A percentile compares a stretch with the other conserved stretches of the same genome.
Evolutionary conservation across 2,888 invertebrate genomes (phyloP).

Genomic region (Lasioglossum pauxillum): DNA sequence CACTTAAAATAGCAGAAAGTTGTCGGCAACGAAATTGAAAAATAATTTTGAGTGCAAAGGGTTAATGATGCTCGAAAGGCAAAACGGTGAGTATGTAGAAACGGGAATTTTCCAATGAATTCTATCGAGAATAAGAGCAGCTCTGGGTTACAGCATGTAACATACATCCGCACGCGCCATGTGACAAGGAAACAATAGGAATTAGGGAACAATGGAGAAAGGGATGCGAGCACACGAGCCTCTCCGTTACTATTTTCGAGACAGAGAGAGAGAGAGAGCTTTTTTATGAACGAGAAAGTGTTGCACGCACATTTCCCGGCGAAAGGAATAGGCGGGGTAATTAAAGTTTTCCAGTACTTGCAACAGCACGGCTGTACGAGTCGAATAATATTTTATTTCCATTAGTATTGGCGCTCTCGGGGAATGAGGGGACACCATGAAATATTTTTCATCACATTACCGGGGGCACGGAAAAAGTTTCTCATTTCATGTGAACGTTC

Average conservation of each 20-base stretch:
- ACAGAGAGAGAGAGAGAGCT: background rate
- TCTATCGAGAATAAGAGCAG: background rate
- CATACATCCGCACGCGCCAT: background rate
- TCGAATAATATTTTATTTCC: background rate
- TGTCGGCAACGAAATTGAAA: too few species aligned
- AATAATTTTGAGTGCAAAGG: too few species aligned
- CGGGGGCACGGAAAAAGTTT: background rate
- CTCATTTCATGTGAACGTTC: background rate
- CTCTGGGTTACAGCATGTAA: background rate
- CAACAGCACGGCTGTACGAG: background rate
- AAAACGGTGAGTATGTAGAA: background rate
- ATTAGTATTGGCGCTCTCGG: background rate
- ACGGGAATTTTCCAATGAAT: slow-evolving; percentile 20
- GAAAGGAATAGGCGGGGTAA: background rate
- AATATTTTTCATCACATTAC: slow-evolving; percentile 8
- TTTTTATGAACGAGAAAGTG: slow-evolving; percentile 6
- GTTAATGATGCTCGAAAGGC: background rate
- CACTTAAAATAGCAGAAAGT: too few species aligned
- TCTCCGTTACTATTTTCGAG: background rate
- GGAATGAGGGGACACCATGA: background rate
- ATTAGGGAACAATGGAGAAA: slow-evolving; percentile 35
- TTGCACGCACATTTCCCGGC: background rate
- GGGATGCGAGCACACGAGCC: background rate
- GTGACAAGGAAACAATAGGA: slow-evolving; percentile 3
- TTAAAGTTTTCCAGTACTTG: background rate